phyloP scores from a whole-genome alignment of 1,140 invertebrate species.

The Mactra quadrangularis region DNA sequence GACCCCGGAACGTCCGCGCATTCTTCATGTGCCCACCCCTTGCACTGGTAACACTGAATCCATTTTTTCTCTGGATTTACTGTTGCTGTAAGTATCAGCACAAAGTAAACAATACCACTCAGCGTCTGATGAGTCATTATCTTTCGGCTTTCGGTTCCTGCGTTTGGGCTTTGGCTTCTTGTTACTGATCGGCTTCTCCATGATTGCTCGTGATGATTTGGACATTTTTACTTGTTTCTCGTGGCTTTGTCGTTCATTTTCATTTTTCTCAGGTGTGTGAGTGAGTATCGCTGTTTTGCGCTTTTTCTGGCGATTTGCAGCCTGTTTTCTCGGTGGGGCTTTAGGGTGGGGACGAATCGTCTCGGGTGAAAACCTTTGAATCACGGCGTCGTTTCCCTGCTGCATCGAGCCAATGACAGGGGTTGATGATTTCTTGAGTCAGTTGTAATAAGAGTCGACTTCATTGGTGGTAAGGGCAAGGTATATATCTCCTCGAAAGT shows the following conservation, averaged over 20 bases:
- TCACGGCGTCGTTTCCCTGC: no score
- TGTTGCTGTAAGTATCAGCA: slow-evolving; percentile 5
- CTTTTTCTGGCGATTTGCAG: neutral
- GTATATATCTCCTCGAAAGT: slow-evolving; percentile 2
- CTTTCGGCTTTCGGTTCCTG: slow-evolving; percentile 13
- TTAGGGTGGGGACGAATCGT: neutral
- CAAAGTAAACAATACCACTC: slow-evolving; percentile 23
- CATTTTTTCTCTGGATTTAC: slow-evolving; percentile 10
- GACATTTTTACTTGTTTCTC: neutral
- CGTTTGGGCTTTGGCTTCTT: neutral
- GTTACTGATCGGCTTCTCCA: neutral
- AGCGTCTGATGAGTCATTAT: neutral
- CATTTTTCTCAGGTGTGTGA: slow-evolving; percentile 37
- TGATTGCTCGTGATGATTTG: neutral
- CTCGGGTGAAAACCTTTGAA: slow-evolving; percentile 9
- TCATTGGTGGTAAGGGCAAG: neutral
- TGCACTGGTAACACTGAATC: neutral
- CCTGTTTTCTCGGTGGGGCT: slow-evolving; percentile 2
- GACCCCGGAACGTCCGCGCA: neutral
- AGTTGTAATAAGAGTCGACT: slow-evolving; percentile 4
- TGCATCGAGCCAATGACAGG: neutral
- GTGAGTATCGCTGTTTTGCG: slow-evolving; percentile 13
- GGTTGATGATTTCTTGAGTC: neutral
- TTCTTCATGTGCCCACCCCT: slow-evolving; percentile 19
- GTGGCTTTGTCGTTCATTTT: neutral